A percentile compares a stretch with the other conserved stretches of the same genome.
These are phyloP conservation scores for Drosophila peninsularis DNA, from an alignment of 2,888 invertebrate species.

Conservation along the genomic window DNA sequence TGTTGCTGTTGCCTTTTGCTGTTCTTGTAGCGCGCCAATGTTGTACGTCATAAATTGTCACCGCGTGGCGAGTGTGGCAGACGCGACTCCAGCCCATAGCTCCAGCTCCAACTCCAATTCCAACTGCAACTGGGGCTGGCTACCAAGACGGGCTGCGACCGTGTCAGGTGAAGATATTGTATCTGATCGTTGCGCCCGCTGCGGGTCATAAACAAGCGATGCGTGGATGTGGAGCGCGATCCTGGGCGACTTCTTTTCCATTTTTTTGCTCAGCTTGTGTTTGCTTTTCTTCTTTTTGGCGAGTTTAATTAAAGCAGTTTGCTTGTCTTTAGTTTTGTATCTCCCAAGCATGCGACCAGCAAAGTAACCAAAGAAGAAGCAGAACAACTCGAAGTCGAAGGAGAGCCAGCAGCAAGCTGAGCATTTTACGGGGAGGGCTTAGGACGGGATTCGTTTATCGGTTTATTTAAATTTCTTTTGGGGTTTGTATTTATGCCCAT, in stretches of 20 bases:
- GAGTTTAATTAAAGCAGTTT: conserved; percentile 74
- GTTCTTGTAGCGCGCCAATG: conserved; percentile 47
- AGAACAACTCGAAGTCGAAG: neutral
- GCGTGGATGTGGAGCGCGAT: conserved; percentile 52
- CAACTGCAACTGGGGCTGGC: conserved; percentile 9
- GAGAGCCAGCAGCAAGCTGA: conserved; percentile 20
- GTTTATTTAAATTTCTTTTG: conserved; percentile 76
- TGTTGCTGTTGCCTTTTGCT: conserved; percentile 19
- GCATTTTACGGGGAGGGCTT: conserved; percentile 52
- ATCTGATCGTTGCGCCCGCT: conserved; percentile 72
- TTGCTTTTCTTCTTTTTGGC: conserved; percentile 9
- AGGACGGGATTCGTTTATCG: conserved; percentile 71
- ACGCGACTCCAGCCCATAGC: conserved; percentile 6
- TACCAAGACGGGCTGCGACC: conserved; percentile 21
- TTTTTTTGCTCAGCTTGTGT: conserved; percentile 2
- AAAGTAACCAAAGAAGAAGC: neutral
- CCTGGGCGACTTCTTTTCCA: conserved; percentile 38
- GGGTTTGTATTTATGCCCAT: conserved; percentile 75
- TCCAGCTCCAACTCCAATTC: neutral
- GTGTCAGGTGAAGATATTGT: conserved; percentile 78
- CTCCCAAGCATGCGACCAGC: conserved; percentile 37
- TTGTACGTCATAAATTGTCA: conserved; percentile 83
- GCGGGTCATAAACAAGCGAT: conserved; percentile 72
- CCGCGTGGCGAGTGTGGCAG: conserved; percentile 68
- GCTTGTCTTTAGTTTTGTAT: conserved; percentile 68